These are phyloP conservation scores for Chrysaora quinquecirrha DNA, from an alignment of 30 jellyfish, hydroid and myxozoan genomes.

Conservation along the genomic window DNA sequence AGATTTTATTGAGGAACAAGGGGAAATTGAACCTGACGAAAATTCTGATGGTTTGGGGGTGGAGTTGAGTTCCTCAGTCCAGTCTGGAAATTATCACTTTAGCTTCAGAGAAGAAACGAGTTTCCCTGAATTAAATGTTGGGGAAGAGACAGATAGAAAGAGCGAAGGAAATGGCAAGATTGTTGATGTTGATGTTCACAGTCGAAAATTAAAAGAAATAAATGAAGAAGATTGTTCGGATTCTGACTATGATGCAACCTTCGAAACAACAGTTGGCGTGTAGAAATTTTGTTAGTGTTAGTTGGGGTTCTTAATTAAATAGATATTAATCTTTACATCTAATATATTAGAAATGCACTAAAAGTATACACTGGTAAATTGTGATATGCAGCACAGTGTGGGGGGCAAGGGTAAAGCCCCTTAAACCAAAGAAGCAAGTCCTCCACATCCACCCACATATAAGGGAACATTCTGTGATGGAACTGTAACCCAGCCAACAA, in stretches of 20 bases:
- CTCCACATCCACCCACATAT: too few relatives aligned
- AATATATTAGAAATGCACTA: too few relatives aligned
- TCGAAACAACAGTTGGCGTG: conserved; percentile 65
- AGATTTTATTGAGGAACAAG: neutral
- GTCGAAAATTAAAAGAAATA: neutral
- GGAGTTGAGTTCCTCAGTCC: neutral
- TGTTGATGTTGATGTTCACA: neutral
- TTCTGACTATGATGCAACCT: conserved; percentile 59
- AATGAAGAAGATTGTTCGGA: conserved; percentile 13
- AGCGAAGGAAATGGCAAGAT: neutral
- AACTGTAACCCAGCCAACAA: too few relatives aligned
- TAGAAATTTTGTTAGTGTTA: too few relatives aligned
- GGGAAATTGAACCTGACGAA: conserved; percentile 4
- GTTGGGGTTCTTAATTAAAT: conserved; percentile 5
- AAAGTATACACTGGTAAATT: too few relatives aligned
- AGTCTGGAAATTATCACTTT: conserved; percentile 44
- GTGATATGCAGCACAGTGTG: too few relatives aligned
- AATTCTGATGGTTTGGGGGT: neutral
- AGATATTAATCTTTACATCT: too few relatives aligned
- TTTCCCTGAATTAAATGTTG: neutral
- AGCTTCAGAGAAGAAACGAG: conserved; percentile 35
- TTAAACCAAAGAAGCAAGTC: too few relatives aligned
- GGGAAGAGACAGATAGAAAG: neutral
- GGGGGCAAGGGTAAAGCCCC: too few relatives aligned
- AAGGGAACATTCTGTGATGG: too few relatives aligned